Percentiles rank a stretch among this genome's conserved stretches.
Conservation (phyloP, 2,888 invertebrate species). For the Scotopteryx bipunctaria region DNA sequence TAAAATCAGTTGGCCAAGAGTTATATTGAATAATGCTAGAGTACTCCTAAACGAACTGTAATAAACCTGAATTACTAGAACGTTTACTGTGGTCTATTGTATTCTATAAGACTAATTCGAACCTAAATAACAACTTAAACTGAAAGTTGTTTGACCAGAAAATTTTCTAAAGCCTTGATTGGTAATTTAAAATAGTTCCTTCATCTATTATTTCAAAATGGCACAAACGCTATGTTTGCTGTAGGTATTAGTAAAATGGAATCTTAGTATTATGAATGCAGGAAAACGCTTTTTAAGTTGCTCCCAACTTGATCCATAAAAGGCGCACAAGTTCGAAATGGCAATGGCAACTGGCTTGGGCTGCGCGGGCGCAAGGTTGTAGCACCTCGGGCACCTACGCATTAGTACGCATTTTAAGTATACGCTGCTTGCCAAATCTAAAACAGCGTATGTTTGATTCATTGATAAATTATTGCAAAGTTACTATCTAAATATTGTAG, state of each 20-base stretch:
- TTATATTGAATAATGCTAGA: background rate
- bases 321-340: conserved; percentile 49
- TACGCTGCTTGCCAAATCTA: conserved; percentile 26
- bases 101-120: conserved; percentile 4
- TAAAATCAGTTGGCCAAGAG: background rate
- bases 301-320: conserved; percentile 54
- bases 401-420: too few relatives aligned
- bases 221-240: too few relatives aligned
- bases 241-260: too few relatives aligned
- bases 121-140: background rate
- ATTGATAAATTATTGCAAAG: conserved; percentile 7
- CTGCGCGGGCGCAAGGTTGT: conserved; percentile 62
- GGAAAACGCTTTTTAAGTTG: too few relatives aligned
- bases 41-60: background rate
- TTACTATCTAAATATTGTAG: background rate
- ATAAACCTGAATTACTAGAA: conserved; percentile 15
- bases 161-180: conserved; percentile 2
- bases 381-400: conserved; percentile 56
- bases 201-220: background rate
- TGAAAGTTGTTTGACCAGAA: conserved; percentile 20
- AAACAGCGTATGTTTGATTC: conserved; percentile 15
- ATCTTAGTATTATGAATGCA: too few relatives aligned
- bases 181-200: background rate
- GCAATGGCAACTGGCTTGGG: conserved; percentile 54
- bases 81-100: conserved; percentile 5